Evolutionary conservation across 2,888 invertebrate species (phyloP).

Genomic region (Pristionchus mayeri): DNA sequence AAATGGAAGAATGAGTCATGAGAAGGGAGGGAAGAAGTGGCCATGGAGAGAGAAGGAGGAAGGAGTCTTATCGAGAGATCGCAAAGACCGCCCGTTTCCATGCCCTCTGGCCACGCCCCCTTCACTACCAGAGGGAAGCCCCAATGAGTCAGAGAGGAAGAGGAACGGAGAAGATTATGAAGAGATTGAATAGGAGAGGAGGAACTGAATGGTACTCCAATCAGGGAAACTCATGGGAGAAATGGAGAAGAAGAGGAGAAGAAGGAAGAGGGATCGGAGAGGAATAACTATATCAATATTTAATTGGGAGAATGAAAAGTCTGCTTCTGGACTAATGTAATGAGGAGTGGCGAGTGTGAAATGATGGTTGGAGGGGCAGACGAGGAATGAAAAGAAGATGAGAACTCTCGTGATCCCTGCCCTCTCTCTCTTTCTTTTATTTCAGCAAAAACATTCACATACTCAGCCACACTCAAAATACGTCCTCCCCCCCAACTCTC

Average conservation of each 20-base stretch:
- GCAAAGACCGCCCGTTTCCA: too few species aligned
- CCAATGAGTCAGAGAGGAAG: neutral
- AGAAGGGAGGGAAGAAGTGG: neutral
- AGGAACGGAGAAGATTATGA: neutral
- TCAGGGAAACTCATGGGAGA: neutral
- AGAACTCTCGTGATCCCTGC: constrained; percentile 23
- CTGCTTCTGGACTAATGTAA: too few species aligned
- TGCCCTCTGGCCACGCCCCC: neutral
- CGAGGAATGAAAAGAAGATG: neutral
- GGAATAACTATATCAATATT: too few species aligned
- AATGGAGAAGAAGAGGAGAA: constrained; percentile 55
- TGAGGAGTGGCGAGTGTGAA: too few species aligned
- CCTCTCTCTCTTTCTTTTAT: neutral
- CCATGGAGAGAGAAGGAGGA: neutral
- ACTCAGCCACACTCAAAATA: constrained; percentile 21
- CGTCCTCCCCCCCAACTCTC: neutral
- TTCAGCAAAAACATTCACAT: constrained; percentile 28
- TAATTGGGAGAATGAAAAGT: too few species aligned
- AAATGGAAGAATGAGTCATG: too few species aligned
- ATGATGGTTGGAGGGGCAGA: neutral
- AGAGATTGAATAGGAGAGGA: neutral
- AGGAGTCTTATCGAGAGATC: neutral
- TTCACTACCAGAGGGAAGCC: neutral
- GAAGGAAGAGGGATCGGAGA: too few species aligned
- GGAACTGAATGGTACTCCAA: neutral